Conservation (phyloP, 2,797 vertebrate genomes). For the Microchirus variegatus region DNA sequence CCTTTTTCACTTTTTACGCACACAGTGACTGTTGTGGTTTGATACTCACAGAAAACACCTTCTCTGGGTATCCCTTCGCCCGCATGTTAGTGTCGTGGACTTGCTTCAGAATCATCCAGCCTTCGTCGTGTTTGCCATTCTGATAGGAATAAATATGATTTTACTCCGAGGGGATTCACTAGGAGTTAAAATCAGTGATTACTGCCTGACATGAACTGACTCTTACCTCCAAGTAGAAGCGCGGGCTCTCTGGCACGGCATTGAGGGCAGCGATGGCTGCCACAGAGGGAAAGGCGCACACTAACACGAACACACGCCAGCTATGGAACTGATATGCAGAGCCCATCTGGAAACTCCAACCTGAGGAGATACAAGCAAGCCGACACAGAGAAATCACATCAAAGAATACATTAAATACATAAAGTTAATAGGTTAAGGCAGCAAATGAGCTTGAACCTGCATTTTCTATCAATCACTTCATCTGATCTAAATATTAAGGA, state of each 20-base stretch:
- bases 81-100: slow-evolving; percentile 98
- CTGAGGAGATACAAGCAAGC: slow-evolving; percentile 64
- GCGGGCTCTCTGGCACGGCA: slow-evolving; percentile 95
- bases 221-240: slow-evolving; percentile 93
- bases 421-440: too few relatives aligned
- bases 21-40: not conserved
- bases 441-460: too few relatives aligned
- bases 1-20: too few relatives aligned
- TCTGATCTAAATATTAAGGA: too few relatives aligned
- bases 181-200: not conserved
- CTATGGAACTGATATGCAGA: slow-evolving; percentile 98
- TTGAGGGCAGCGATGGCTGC: slow-evolving; percentile 93
- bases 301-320: slow-evolving; percentile 97
- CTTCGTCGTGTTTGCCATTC: slow-evolving; percentile 97
- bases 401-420: too few relatives aligned
- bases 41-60: slow-evolving; percentile 91
- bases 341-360: slow-evolving; percentile 99
- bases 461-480: too few relatives aligned
- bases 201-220: not conserved
- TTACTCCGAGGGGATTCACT: too few relatives aligned
- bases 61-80: slow-evolving; percentile 93
- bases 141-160: slow-evolving; percentile 53
- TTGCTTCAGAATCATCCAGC: slow-evolving; percentile 98
- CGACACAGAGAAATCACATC: slow-evolving; percentile 17
- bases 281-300: slow-evolving; percentile 94